Evolutionary conservation across 2,888 invertebrate species (phyloP).

Genomic region (Ophioninae sp.): DNA sequence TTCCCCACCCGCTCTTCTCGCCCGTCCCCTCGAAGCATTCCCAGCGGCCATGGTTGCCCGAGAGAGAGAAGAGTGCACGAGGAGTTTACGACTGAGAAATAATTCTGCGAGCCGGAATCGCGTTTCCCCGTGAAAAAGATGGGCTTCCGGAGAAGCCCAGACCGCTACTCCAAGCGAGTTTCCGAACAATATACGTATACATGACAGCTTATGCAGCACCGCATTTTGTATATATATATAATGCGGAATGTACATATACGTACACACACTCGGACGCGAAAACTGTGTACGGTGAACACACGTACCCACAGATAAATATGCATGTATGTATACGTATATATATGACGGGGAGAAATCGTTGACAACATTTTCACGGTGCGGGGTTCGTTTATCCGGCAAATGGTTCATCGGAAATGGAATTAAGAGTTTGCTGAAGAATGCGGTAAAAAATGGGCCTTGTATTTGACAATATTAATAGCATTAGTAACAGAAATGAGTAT

Average conservation of each 20-base stretch:
- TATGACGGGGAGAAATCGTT: conserved; percentile 31
- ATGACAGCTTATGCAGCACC: conserved; percentile 29
- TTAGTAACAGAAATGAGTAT: background rate
- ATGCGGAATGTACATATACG: too few relatives aligned
- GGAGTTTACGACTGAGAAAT: conserved; percentile 61
- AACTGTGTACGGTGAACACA: too few relatives aligned
- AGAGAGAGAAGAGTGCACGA: conserved; percentile 22
- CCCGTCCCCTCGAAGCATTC: conserved; percentile 36
- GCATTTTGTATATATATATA: background rate
- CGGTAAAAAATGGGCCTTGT: background rate
- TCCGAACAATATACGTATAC: conserved; percentile 18
- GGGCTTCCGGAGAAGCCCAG: conserved; percentile 53
- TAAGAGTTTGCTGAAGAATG: conserved; percentile 27
- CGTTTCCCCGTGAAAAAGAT: conserved; percentile 62
- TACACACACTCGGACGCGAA: too few relatives aligned
- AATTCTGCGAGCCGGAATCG: conserved; percentile 61
- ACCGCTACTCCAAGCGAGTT: conserved; percentile 25
- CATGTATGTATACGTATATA: conserved; percentile 3
- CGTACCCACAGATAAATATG: too few relatives aligned
- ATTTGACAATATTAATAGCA: background rate
- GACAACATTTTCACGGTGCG: conserved; percentile 49
- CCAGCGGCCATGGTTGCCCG: conserved; percentile 39
- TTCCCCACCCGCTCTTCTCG: background rate
- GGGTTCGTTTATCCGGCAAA: conserved; percentile 33
- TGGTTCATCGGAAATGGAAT: conserved; percentile 42